Conservation (phyloP, 1,140 invertebrate genomes). For the Heliconius melpomene region DNA sequence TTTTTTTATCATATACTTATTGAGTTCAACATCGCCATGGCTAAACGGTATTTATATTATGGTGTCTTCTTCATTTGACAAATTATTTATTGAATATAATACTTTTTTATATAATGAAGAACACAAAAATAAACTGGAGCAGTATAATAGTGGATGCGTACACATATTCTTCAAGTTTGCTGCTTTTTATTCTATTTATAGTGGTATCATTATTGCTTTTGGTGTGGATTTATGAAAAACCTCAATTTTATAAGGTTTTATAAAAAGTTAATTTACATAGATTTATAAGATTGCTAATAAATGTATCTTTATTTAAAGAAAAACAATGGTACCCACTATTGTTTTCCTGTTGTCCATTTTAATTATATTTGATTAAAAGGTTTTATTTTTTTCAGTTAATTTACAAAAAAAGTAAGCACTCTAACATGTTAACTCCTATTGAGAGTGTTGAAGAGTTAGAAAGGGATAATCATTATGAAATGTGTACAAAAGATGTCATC, state of each 20-base stretch:
- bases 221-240: conserved; percentile 54
- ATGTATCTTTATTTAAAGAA: too few relatives aligned
- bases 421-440: conserved; percentile 42
- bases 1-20: background rate
- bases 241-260: conserved; percentile 51
- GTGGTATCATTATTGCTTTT: conserved; percentile 45
- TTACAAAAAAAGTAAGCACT: conserved; percentile 57
- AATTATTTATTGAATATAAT: background rate
- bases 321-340: too few relatives aligned
- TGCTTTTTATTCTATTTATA: conserved; percentile 48
- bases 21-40: background rate
- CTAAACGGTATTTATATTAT: background rate
- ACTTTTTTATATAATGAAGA: background rate
- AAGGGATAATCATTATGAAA: conserved; percentile 9
- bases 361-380: background rate
- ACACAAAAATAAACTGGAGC: conserved; percentile 38
- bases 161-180: conserved; percentile 50
- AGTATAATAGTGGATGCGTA: conserved; percentile 49
- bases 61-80: background rate
- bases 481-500: conserved; percentile 2
- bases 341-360: too few relatives aligned
- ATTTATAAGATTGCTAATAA: background rate
- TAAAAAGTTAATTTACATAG: conserved; percentile 7
- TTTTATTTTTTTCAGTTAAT: conserved; percentile 49
- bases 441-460: conserved; percentile 36